These are phyloP conservation scores for Mimumesa dahlbomi DNA, from an alignment of 2,888 invertebrate species.

Conservation along the genomic window DNA sequence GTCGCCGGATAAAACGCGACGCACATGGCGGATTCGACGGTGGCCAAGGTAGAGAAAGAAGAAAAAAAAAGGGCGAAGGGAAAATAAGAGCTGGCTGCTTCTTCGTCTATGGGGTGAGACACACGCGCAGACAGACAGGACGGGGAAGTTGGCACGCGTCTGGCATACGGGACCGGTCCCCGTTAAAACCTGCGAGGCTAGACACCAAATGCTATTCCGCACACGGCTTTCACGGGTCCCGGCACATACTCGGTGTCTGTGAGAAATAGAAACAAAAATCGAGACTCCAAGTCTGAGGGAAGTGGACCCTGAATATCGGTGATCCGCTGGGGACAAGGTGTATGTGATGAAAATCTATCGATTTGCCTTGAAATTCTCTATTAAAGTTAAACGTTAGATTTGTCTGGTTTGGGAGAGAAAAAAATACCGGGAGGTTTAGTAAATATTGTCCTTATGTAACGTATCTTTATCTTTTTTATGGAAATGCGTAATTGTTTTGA, in stretches of 20 bases:
- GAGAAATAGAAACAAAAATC: slow-evolving; percentile 53
- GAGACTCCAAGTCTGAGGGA: slow-evolving; percentile 18
- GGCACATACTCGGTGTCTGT: slow-evolving; percentile 50
- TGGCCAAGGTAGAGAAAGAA: slow-evolving; percentile 34
- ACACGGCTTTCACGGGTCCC: slow-evolving; percentile 59
- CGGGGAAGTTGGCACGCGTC: slow-evolving; percentile 75
- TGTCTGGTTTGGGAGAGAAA: too few species aligned
- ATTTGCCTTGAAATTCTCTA: too few species aligned
- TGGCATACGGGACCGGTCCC: slow-evolving; percentile 68
- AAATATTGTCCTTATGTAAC: too few species aligned
- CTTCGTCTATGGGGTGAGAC: slow-evolving; percentile 32
- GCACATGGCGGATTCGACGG: slow-evolving; percentile 47
- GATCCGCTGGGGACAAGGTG: too few species aligned
- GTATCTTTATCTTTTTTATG: too few species aligned
- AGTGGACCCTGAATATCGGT: too few species aligned
- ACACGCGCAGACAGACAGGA: slow-evolving; percentile 33
- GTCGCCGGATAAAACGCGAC: too few species aligned
- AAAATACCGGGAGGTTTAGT: too few species aligned
- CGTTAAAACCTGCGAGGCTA: slow-evolving; percentile 67
- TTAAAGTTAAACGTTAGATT: too few species aligned
- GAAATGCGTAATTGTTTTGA: too few species aligned
- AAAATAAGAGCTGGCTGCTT: slow-evolving; percentile 47
- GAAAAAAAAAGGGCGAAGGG: slow-evolving; percentile 46
- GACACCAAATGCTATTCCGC: slow-evolving; percentile 64
- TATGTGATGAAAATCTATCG: too few species aligned